These are phyloP conservation scores for Craniophora ligustri DNA, from an alignment of 2,888 invertebrate genomes.

Conservation along the genomic window DNA sequence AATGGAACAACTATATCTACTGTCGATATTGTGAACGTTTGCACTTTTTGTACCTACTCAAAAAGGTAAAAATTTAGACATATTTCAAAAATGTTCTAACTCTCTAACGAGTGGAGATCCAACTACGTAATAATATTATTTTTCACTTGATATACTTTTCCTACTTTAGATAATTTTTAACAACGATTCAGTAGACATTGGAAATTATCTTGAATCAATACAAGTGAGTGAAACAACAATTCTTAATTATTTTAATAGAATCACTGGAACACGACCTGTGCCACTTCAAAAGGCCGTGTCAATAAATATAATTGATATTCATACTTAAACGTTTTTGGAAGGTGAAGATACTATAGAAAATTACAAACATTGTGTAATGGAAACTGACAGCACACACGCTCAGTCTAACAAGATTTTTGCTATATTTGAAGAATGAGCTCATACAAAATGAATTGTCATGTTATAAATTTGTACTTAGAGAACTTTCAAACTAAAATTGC, in stretches of 20 bases:
- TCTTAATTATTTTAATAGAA: constrained; percentile 18
- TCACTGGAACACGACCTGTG: constrained; percentile 38
- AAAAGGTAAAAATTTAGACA: too few species aligned
- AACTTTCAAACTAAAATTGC: too few species aligned
- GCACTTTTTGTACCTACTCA: background rate
- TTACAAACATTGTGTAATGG: constrained; percentile 6
- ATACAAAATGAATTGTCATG: constrained; percentile 1
- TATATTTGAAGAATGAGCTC: constrained; percentile 13
- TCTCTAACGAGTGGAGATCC: too few species aligned
- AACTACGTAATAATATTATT: constrained; percentile 11
- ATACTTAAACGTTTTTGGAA: constrained; percentile 11
- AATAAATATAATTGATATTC: constrained; percentile 4
- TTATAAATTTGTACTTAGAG: too few species aligned
- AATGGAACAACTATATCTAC: background rate
- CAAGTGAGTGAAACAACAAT: constrained; percentile 8
- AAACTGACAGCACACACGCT: constrained; percentile 16
- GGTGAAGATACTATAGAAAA: constrained; percentile 15
- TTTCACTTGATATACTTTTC: constrained; percentile 8
- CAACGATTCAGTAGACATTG: constrained; percentile 17
- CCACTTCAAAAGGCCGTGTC: constrained; percentile 17
- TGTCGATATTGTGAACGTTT: background rate
- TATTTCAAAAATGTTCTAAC: background rate
- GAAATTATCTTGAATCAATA: constrained; percentile 24
- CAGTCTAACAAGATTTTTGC: constrained; percentile 32
- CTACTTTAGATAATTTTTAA: constrained; percentile 13